These are phyloP conservation scores for Hippopotamus amphibius DNA, from an alignment of 2,113 vertebrate species.

Conservation along the genomic window DNA sequence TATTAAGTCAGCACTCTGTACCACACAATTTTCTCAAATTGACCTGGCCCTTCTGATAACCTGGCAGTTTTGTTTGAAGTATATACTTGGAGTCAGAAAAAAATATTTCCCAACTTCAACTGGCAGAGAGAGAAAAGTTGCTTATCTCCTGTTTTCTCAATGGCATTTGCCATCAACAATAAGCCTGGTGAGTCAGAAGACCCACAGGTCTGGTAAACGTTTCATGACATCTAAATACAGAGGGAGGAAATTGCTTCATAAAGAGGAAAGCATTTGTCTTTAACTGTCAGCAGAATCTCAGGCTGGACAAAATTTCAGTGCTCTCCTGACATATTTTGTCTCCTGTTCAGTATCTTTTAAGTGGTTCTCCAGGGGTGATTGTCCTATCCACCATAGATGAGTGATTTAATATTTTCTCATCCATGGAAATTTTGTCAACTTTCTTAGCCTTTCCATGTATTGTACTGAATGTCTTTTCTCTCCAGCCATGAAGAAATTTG, in stretches of 20 bases:
- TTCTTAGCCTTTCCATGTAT: neutral
- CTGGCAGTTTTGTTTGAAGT: constrained; percentile 11
- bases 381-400: neutral
- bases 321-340: neutral
- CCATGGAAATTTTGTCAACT: neutral
- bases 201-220: constrained; percentile 24
- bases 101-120: constrained; percentile 39
- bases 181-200: neutral
- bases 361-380: neutral
- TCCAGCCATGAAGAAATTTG: neutral
- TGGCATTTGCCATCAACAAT: constrained; percentile 1
- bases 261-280: neutral
- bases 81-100: constrained; percentile 22
- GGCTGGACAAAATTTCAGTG: neutral
- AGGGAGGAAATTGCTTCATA: neutral
- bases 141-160: constrained; percentile 58
- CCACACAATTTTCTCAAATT: constrained; percentile 60
- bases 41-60: constrained; percentile 69
- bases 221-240: constrained; percentile 21
- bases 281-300: neutral
- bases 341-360: neutral
- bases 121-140: constrained; percentile 40
- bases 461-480: neutral
- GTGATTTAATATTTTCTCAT: neutral
- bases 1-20: constrained; percentile 73